phyloP scores from a whole-genome alignment of 1,140 invertebrate genomes.

The Aphis gossypii region DNA sequence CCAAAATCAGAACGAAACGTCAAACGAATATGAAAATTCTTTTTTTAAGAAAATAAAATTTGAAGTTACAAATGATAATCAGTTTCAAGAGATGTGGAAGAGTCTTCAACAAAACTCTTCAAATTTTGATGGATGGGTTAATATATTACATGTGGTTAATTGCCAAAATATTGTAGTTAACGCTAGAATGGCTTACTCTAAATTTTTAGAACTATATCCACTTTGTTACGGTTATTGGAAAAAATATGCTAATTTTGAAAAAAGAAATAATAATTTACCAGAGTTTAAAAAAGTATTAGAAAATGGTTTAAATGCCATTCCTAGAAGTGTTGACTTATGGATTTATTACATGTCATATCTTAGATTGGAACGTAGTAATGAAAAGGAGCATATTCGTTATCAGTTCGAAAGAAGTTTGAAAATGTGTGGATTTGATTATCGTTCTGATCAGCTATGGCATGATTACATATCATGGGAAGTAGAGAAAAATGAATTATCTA shows the following conservation, averaged over 20 bases:
- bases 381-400: constrained; percentile 77
- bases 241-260: constrained; percentile 97
- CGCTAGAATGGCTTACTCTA: constrained; percentile 92
- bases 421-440: constrained; percentile 92
- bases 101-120: constrained; percentile 91
- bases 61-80: constrained; percentile 71
- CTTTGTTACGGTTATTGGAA: constrained; percentile 99
- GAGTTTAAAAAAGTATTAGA: constrained; percentile 95
- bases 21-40: background rate
- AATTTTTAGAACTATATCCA: constrained; percentile 92
- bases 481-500: constrained; percentile 77
- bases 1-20: background rate
- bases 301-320: constrained; percentile 92
- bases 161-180: constrained; percentile 94
- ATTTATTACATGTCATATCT: constrained; percentile 93
- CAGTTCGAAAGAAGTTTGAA: constrained; percentile 88
- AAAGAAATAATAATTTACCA: constrained; percentile 87
- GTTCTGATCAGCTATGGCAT: constrained; percentile 95
- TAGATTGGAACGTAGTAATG: constrained; percentile 76
- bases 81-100: constrained; percentile 83
- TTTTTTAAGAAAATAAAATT: background rate
- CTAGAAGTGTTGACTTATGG: constrained; percentile 96
- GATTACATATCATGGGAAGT: constrained; percentile 95
- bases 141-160: constrained; percentile 94
- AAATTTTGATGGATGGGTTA: constrained; percentile 97